Conservation (phyloP, 37 sponge, comb jelly and placozoan species). For the Amphimedon queenslandica region DNA sequence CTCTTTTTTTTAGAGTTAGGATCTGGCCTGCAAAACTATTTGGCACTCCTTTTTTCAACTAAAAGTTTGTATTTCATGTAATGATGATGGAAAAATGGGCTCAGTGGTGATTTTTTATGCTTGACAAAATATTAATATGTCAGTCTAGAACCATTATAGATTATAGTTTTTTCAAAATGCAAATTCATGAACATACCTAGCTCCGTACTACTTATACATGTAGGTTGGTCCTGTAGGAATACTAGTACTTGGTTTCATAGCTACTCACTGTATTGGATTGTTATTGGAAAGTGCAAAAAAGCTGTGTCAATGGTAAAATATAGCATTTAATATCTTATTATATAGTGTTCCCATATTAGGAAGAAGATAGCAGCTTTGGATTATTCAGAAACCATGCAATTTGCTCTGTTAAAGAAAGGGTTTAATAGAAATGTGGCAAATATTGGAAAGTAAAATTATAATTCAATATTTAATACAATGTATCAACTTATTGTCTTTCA, state of each 20-base stretch:
- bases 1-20: no score
- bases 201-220: neutral
- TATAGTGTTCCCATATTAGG: constrained; percentile 14
- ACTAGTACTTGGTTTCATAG: constrained; percentile 59
- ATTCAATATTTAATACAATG: neutral
- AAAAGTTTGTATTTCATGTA: no score
- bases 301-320: constrained; percentile 25
- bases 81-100: no score
- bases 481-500: neutral
- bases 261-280: constrained; percentile 78
- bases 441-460: constrained; percentile 7
- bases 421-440: constrained; percentile 5
- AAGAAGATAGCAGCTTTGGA: constrained; percentile 29
- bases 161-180: no score
- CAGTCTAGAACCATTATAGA: no score
- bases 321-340: neutral
- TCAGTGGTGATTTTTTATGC: no score
- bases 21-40: no score
- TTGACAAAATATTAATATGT: no score
- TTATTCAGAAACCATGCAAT: constrained; percentile 67
- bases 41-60: no score
- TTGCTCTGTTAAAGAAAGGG: constrained; percentile 34
- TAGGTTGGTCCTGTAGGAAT: constrained; percentile 53
- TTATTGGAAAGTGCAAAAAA: constrained; percentile 41
- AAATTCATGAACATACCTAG: no score